Evolutionary conservation across 2,797 vertebrate species (phyloP), one percentile per base, ranked within the genome.

Genomic region (Poecilia gillii): DNA sequence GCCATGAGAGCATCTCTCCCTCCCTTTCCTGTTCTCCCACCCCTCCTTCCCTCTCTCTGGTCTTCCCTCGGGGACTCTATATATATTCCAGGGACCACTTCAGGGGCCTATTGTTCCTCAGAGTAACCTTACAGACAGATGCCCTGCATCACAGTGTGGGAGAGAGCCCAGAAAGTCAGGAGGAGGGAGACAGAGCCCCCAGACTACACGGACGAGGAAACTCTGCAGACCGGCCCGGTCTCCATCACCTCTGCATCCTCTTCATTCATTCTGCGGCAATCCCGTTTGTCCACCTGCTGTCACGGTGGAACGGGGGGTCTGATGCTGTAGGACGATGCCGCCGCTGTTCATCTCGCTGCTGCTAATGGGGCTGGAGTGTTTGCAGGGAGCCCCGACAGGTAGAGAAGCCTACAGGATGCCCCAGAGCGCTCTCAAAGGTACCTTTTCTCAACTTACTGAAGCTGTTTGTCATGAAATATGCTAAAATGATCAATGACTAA

Each of bases 331-430:
- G 88, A 87, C 78, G 85, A 96, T 96, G 95, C 79, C 90, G 79
- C 84, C 91, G 76, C 86, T 92, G 82, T 84, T 91, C 53, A 59
- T 90, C 62, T 91, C 93, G 68, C 81, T 94, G 87, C 78, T 94
- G 83, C 85, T 94, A 46, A 72, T 83, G 57, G 85, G 87, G 76
- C 77, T 94, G 79, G 87, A 90, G 82, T 90, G 90, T 78, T 89
- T 88, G 14, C 75, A 84, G 79, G 95, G 94, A 1, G 96, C 94
- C 36, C 96, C 97, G 2, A 25, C 95, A 55, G 91, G 90, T 80
- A 96, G 95, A 91, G 96, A 97, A 86, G 94, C 97, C 77, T 97
- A 97, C 95, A 96, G 93, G 90, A 96, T 98, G 96, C 97, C 97
- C 4, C 94, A 95, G 83, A 93, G 91, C 68, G 84, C 96, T 28